Conservation (phyloP, 2,113 vertebrate genomes). For the Pteruthius melanotis region DNA sequence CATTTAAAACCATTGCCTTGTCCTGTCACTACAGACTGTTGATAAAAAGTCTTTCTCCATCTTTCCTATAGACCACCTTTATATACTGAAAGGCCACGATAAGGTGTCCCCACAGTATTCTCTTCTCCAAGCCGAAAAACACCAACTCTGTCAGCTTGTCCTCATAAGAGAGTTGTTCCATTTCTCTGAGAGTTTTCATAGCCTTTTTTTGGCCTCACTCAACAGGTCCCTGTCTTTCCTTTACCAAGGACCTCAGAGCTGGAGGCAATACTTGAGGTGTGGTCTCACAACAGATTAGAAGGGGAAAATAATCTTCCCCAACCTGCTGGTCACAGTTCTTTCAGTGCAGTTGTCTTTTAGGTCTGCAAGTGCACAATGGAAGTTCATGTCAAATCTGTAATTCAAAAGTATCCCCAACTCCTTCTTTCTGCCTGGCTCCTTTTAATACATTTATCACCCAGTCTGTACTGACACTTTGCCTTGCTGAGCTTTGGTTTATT, state of each 20-base stretch:
- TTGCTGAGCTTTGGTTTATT: neutral
- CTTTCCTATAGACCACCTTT: neutral
- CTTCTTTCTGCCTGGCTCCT: neutral
- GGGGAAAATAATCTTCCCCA: fast-evolving
- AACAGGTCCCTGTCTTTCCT: neutral
- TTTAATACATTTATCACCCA: neutral
- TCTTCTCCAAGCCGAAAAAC: neutral
- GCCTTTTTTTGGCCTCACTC: neutral
- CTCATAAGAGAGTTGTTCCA: neutral
- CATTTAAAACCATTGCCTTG: neutral
- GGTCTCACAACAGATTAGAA: neutral
- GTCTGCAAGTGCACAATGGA: fast-evolving
- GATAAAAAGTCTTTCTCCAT: neutral
- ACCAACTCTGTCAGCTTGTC: neutral
- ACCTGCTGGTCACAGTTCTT: fast-evolving
- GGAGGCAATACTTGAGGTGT: neutral
- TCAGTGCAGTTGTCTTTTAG: neutral
- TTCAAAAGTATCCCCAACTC: neutral
- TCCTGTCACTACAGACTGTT: neutral
- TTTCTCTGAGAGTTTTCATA: neutral
- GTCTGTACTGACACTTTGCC: neutral
- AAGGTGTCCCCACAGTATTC: neutral
- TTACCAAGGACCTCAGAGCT: neutral
- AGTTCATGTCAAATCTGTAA: neutral
- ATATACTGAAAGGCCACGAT: neutral